Conservation (phyloP, 2,797 vertebrate genomes). For the Thripadectes ignobilis region DNA sequence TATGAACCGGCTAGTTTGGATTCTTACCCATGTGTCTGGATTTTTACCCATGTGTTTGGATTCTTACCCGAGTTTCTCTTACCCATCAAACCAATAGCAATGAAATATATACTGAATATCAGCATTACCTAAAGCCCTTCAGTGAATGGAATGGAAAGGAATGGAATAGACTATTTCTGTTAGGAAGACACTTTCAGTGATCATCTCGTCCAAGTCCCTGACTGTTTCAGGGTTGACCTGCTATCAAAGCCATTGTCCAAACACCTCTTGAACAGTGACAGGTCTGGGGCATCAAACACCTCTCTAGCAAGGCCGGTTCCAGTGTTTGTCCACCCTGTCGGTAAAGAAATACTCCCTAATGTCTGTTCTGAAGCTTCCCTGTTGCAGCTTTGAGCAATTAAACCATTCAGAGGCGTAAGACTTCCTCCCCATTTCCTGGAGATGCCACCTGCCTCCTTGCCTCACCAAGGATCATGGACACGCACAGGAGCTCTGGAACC, state of each 20-base stretch:
- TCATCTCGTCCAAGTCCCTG: neutral
- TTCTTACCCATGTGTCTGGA: neutral
- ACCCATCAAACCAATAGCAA: neutral
- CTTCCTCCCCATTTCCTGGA: neutral
- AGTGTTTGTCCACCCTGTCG: neutral
- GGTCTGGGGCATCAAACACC: accelerated
- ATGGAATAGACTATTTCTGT: neutral
- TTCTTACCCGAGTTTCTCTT: neutral
- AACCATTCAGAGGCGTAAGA: neutral
- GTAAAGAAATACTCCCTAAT: neutral
- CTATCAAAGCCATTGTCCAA: neutral
- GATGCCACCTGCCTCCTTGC: neutral
- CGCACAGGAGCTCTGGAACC: accelerated
- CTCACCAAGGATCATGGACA: accelerated
- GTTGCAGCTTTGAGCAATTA: neutral
- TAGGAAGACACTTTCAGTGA: accelerated
- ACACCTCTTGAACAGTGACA: neutral
- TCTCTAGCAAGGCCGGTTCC: neutral
- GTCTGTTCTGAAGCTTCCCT: neutral
- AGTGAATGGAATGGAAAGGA: neutral
- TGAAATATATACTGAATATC: neutral
- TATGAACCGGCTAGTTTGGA: neutral
- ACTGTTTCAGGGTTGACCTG: neutral
- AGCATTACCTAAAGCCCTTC: neutral
- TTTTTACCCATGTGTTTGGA: neutral